Percentiles rank a stretch among this genome's conserved stretches.
Conservation (phyloP, 1,140 invertebrate species). For the Gonatopus flavifemur region DNA sequence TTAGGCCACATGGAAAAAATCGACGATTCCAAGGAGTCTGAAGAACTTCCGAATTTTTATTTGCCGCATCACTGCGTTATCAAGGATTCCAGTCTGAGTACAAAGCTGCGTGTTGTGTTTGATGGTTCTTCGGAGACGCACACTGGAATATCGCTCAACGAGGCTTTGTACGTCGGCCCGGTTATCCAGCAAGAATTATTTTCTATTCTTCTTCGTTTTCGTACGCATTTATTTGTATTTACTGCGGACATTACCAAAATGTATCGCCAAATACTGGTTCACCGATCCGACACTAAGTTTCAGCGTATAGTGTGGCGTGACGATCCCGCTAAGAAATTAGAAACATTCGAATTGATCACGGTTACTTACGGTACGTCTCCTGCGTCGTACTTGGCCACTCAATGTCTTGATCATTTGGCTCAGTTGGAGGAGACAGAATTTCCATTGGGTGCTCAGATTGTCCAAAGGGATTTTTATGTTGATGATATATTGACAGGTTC, state of each 20-base stretch:
- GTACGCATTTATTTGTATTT: slow-evolving; percentile 32
- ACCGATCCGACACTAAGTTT: not conserved
- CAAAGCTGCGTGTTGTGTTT: slow-evolving; percentile 15
- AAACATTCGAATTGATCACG: not conserved
- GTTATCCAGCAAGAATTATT: slow-evolving; percentile 13
- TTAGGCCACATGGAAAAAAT: slow-evolving; percentile 29
- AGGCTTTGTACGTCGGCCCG: slow-evolving; percentile 8
- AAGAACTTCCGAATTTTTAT: not conserved
- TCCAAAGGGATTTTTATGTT: not conserved
- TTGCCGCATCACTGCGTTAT: slow-evolving; percentile 19
- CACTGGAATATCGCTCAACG: slow-evolving; percentile 3
- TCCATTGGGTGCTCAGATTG: slow-evolving; percentile 1
- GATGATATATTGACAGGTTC: not conserved
- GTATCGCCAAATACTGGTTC: slow-evolving; percentile 26
- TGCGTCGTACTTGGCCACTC: slow-evolving; percentile 4
- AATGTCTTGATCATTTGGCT: not conserved
- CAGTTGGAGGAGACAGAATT: not conserved
- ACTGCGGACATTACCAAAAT: slow-evolving; percentile 28
- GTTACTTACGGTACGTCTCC: slow-evolving; percentile 4
- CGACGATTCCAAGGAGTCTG: not conserved
- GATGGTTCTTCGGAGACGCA: slow-evolving; percentile 11
- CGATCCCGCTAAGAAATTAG: not conserved
- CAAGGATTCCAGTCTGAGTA: not conserved
- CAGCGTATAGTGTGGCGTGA: slow-evolving; percentile 10
- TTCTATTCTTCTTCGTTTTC: slow-evolving; percentile 22